Base-by-base conservation (phyloP, 2,888 invertebrate species). In the Thymelicus lineola region DNA sequence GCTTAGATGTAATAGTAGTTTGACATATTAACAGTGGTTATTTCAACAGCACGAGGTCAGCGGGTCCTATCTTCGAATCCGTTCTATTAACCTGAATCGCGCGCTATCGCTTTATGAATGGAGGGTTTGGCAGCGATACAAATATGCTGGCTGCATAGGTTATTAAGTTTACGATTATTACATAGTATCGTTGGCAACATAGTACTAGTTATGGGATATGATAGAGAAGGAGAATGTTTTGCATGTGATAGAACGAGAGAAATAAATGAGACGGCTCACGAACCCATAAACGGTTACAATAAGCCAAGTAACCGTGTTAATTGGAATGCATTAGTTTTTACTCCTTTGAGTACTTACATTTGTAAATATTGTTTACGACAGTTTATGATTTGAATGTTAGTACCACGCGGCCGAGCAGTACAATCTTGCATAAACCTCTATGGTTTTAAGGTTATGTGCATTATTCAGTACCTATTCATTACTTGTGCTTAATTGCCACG, bases 51-150 rank as follows among this genome's bases (percentile, higher is more conserved):
- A 14, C 50, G 76, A 76, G 74, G 76, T 77, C 77, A 75, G 69
- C 67, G 67, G 58, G 17, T 71, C 74, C 77, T 80, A 80, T 79
- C 80, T 77, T 68, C 74, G 74, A 75, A 77, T 78, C 79, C 79
- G 80, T 73, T 77, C 81, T 74, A 78, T 73, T 79, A 77, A 80
- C 80, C 80, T 72, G 72, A 75, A 75, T 76, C 73, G 74, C 71
- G 69, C 70, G 75, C 74, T 75, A 75, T 77, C 77, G 76, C 74
- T 76, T 77, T 76, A 80, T 82, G 82, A 83, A 84, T 83, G 84
- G 77, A 72, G 76, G 77, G 78, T 84, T 86, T 86, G 83, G 86
- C 85, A 84, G 77, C 79, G 76, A 53, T 71, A 77, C 77, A 74
- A 77, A 73, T 73, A 74, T 63, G 45, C 71, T 48, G n/a, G 15